A percentile compares a stretch with the other conserved stretches of the same genome.
These are phyloP conservation scores for Chanos chanos DNA, from an alignment of 2,797 vertebrate genomes.

Conservation along the genomic window DNA sequence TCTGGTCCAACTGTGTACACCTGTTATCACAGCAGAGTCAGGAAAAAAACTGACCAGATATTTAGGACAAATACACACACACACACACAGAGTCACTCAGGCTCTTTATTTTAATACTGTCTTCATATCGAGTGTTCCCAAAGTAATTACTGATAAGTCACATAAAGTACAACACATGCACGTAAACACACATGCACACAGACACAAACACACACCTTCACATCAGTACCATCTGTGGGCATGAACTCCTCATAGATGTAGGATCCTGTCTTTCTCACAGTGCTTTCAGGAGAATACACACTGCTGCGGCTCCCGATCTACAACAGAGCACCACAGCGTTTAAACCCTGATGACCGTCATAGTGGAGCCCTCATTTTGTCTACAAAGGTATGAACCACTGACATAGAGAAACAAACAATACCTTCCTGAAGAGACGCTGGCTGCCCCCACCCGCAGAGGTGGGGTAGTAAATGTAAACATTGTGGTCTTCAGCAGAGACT, in stretches of 20 bases:
- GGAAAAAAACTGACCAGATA: not conserved
- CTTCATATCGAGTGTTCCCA: too few relatives aligned
- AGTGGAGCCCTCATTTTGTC: too few relatives aligned
- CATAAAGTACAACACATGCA: not conserved
- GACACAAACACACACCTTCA: conserved; percentile 75
- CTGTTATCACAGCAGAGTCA: conserved; percentile 50
- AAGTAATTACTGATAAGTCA: too few relatives aligned
- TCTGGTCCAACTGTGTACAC: conserved; percentile 95
- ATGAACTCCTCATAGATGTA: conserved; percentile 99
- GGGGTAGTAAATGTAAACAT: conserved; percentile 98
- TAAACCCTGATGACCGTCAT: not conserved
- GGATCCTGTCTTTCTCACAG: conserved; percentile 90
- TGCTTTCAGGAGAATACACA: conserved; percentile 94
- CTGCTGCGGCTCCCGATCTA: conserved; percentile 97
- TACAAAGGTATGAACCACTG: not conserved
- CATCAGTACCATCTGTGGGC: conserved; percentile 96
- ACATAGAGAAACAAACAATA: conserved; percentile 42
- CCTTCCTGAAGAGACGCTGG: conserved; percentile 97
- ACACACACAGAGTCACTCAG: not conserved
- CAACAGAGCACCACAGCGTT: not conserved
- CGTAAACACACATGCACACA: not conserved
- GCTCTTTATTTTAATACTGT: too few relatives aligned
- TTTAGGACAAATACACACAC: not conserved
- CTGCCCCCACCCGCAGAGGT: conserved; percentile 95
- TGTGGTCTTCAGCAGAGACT: conserved; percentile 96